Conservation (phyloP, 2,797 vertebrate species). For the Acridotheres tristis region DNA sequence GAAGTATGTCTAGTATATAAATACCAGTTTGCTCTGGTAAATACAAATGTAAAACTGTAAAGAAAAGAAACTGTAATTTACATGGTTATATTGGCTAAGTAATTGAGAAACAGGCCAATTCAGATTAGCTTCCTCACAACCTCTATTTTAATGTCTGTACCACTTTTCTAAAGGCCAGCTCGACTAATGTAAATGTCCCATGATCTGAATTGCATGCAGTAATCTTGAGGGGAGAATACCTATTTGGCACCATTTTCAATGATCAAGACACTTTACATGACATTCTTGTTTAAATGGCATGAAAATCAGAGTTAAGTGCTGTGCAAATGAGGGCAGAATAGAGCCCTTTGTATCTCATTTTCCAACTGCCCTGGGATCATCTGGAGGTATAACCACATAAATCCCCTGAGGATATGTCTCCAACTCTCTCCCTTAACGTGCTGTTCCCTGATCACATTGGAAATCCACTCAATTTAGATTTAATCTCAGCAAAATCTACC, state of each 20-base stretch:
- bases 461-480: conserved; percentile 54
- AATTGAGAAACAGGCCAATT: not conserved
- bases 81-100: not conserved
- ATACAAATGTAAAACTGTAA: not conserved
- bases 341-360: conserved; percentile 56
- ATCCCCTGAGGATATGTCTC: not conserved
- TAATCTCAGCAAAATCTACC: conserved; percentile 16
- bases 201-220: conserved; percentile 10
- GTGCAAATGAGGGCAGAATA: conserved; percentile 56
- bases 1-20: not conserved
- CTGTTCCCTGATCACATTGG: not conserved
- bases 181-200: conserved; percentile 12
- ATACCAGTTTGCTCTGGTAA: not conserved
- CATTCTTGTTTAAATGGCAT: conserved; percentile 51
- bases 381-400: conserved; percentile 52
- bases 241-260: conserved; percentile 18
- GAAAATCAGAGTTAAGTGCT: conserved; percentile 38
- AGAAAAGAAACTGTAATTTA: not conserved
- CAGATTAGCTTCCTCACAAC: not conserved
- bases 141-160: not conserved
- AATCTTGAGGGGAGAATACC: conserved; percentile 3
- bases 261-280: not conserved
- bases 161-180: conserved; percentile 10
- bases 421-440: not conserved
- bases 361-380: conserved; percentile 43